phyloP scores from a whole-genome alignment of 2,888 invertebrate species.

The Agonopterix arenella region DNA sequence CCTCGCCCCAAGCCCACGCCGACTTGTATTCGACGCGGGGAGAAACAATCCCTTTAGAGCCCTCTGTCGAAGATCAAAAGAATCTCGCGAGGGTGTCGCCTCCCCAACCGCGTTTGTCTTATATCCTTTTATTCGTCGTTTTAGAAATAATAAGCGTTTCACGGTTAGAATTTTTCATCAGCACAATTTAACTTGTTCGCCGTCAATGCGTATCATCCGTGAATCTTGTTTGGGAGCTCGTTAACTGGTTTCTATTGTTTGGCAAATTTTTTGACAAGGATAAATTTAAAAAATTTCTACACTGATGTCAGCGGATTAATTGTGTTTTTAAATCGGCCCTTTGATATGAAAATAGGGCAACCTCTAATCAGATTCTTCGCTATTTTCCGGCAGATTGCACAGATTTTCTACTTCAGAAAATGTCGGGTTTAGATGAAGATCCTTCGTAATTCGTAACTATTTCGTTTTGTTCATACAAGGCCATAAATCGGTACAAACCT shows the following conservation, averaged over 20 bases:
- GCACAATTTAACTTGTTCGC: slow-evolving; percentile 16
- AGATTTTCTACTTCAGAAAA: too few relatives aligned
- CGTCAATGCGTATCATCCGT: slow-evolving; percentile 7
- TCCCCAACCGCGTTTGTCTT: slow-evolving; percentile 5
- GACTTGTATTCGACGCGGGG: neutral
- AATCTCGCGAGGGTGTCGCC: slow-evolving; percentile 4
- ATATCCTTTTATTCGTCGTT: slow-evolving; percentile 15
- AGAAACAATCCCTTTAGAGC: slow-evolving; percentile 1
- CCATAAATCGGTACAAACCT: too few relatives aligned
- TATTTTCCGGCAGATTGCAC: too few relatives aligned
- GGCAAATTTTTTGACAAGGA: slow-evolving; percentile 24
- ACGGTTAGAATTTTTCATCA: slow-evolving; percentile 18
- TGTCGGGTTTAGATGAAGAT: too few relatives aligned
- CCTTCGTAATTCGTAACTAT: too few relatives aligned
- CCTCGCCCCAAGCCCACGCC: neutral
- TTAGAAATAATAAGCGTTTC: slow-evolving; percentile 17
- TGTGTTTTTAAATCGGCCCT: slow-evolving; percentile 15
- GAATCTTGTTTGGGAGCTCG: slow-evolving; percentile 16
- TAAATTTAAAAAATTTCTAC: slow-evolving; percentile 29
- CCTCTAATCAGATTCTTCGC: too few relatives aligned
- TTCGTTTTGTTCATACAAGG: too few relatives aligned
- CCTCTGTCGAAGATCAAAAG: slow-evolving; percentile 10
- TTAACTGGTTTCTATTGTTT: slow-evolving; percentile 29
- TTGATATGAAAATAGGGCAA: too few relatives aligned
- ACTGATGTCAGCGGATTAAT: slow-evolving; percentile 34